Evolutionary conservation across 1,140 invertebrate species (phyloP), one percentile per base, ranked within the genome.

Genomic region (Drosophila novamexicana): DNA sequence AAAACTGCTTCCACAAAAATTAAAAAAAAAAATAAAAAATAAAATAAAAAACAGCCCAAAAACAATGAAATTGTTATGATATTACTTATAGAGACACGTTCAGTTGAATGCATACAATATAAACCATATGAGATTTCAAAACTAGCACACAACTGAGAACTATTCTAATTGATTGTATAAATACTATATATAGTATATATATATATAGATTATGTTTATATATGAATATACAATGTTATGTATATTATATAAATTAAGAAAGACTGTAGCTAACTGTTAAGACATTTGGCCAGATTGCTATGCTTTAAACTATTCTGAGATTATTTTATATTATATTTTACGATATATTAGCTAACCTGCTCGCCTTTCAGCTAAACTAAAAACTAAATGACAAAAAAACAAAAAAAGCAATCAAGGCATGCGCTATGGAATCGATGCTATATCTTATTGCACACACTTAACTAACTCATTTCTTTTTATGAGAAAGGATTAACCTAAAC

Each of bases 231-330:
- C 22, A 29, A 29, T 29, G 14, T 32, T 61, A 62, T 73, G 44
- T 68, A 47, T 39, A 67, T 14, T 66, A 58, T 78, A 59, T 79
- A 80, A 75, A 69, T 83, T 88, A 88, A 88, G 83, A 88, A 88
- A 88, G 83, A 88, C 83, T 88, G 84, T 88, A 88, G 83, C 52
- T 88, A 88, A 57, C 10, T 66, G 56, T 58, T 88, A 86, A 88
- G 79, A 88, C 75, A 82, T 71, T 69, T 75, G 68, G 79, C 83
- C 72, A 64, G 64, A 70, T 58, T 63, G 57, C 53, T 68, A 50
- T 69, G 65, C 45, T 42, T 57, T 58, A 22, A 39, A 18, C 10
- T 16, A 14, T 50, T 39, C n/a, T 34, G 47, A 7, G 8, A 37
- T 63, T 40, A n/a, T 52, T 52, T 49, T 63, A 1, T 9, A 49